A percentile compares a stretch with the other conserved stretches of the same genome.
Evolutionary conservation across 2,113 vertebrate species (phyloP).

Genomic region (Toxostoma redivivum): DNA sequence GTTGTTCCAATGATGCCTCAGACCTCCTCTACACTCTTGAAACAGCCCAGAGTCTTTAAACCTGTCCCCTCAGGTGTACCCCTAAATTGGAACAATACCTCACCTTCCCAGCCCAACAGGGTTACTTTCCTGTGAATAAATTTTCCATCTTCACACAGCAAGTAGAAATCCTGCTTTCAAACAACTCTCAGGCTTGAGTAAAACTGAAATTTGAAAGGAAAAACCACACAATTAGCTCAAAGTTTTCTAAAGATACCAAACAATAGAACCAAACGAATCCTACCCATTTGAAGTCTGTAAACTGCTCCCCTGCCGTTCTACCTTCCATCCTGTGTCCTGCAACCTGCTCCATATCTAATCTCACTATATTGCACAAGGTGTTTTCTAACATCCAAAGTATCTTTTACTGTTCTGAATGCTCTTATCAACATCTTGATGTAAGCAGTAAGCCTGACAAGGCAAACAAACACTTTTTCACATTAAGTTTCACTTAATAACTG

Average conservation of each 20-base stretch:
- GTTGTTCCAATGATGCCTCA: not conserved
- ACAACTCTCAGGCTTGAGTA: not conserved
- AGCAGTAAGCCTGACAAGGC: slow-evolving; percentile 47
- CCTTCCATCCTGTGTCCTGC: not conserved
- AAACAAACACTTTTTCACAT: slow-evolving; percentile 37
- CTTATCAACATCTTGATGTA: slow-evolving; percentile 66
- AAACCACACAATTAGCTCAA: not conserved
- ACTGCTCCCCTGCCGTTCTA: fast-evolving
- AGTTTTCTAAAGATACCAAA: not conserved
- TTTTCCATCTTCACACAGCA: not conserved
- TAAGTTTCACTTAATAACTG: slow-evolving; percentile 16
- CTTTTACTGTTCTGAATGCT: slow-evolving; percentile 50
- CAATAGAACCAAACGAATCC: not conserved
- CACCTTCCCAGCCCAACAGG: not conserved
- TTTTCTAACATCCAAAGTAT: slow-evolving; percentile 65
- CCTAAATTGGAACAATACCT: not conserved
- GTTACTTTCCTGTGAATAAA: not conserved
- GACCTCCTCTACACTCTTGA: not conserved
- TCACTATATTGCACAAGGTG: slow-evolving; percentile 62
- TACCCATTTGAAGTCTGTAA: not conserved
- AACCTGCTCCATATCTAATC: not conserved
- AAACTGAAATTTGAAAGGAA: not conserved
- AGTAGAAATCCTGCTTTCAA: not conserved
- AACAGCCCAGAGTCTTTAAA: not conserved
- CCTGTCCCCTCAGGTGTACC: not conserved